Evolutionary conservation across 2,113 vertebrate genomes (phyloP).

Genomic region (Shinisaurus crocodilurus): DNA sequence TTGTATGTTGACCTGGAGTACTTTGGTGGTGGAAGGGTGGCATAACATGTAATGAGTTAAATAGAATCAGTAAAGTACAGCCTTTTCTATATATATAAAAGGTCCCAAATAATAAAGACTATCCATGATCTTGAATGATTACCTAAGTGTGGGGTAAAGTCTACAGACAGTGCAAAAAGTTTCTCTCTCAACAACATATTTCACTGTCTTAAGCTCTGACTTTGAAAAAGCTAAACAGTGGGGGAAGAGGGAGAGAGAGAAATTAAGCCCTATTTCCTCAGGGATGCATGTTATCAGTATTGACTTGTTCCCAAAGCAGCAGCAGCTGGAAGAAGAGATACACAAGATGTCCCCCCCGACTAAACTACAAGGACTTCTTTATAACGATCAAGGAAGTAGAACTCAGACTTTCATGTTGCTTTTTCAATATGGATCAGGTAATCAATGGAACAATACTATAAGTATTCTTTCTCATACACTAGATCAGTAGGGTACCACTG

Average conservation of each 20-base stretch:
- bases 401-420: conserved; percentile 68
- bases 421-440: conserved; percentile 69
- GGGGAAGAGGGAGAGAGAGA: conserved; percentile 23
- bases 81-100: neutral
- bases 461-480: conserved; percentile 46
- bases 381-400: conserved; percentile 64
- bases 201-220: conserved; percentile 45
- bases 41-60: neutral
- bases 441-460: conserved; percentile 50
- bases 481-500: conserved; percentile 42
- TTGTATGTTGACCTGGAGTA: neutral
- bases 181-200: conserved; percentile 14
- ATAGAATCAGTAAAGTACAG: neutral
- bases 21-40: neutral
- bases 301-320: conserved; percentile 60
- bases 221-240: conserved; percentile 57
- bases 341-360: conserved; percentile 35
- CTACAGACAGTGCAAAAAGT: conserved; percentile 14
- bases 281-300: conserved; percentile 55
- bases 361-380: conserved; percentile 56
- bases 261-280: conserved; percentile 30
- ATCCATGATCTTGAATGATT: neutral
- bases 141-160: neutral
- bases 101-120: neutral
- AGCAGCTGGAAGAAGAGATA: conserved; percentile 54